Conservation (phyloP, 1,140 invertebrate species). For the Bombus affinis region DNA sequence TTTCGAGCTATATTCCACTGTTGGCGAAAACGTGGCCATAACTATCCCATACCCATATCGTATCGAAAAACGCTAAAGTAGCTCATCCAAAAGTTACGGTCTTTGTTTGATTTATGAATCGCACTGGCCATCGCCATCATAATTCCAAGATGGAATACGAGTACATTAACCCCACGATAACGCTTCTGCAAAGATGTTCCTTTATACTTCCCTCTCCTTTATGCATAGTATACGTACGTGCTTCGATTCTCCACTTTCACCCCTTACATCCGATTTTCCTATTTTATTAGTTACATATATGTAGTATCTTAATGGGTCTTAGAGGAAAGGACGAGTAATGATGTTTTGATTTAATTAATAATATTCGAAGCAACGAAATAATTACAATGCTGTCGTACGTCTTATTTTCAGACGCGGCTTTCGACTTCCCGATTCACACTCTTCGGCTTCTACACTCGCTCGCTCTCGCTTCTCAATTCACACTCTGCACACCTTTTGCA, state of each 20-base stretch:
- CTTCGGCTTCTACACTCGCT: no score
- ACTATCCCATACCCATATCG: neutral
- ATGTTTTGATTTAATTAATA: no score
- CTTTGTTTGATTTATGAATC: slow-evolving; percentile 31
- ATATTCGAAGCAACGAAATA: no score
- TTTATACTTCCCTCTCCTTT: neutral
- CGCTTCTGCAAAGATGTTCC: neutral
- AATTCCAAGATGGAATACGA: slow-evolving; percentile 8
- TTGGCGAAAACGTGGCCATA: slow-evolving; percentile 12
- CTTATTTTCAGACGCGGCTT: no score
- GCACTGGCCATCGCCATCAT: neutral
- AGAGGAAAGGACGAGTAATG: no score
- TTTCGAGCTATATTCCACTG: neutral
- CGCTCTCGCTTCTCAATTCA: no score
- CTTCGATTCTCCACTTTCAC: neutral
- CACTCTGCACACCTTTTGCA: no score
- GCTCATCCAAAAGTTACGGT: neutral
- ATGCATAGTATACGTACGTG: neutral
- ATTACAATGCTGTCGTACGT: no score
- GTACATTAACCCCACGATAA: neutral
- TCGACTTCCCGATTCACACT: no score
- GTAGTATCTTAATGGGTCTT: no score
- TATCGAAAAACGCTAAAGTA: slow-evolving; percentile 15
- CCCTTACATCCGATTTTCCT: no score
- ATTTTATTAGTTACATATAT: no score